Conservation (phyloP, 2,113 vertebrate genomes). For the Neodon shergylaensis region DNA sequence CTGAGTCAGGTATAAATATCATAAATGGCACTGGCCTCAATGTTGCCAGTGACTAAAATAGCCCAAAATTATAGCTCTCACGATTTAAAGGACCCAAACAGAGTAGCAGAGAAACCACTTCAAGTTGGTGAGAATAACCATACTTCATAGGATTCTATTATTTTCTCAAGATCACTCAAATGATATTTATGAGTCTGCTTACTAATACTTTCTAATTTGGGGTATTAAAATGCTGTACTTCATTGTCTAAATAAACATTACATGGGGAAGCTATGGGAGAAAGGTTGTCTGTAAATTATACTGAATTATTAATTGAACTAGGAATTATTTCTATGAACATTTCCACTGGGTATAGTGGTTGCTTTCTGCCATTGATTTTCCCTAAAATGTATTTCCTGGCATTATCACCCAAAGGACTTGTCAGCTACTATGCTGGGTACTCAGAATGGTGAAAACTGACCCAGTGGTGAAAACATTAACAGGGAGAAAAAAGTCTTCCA, state of each 20-base stretch:
- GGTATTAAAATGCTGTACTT: neutral
- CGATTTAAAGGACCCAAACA: slow-evolving; percentile 18
- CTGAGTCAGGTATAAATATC: slow-evolving; percentile 42
- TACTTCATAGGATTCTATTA: neutral
- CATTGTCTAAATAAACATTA: neutral
- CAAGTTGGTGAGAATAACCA: neutral
- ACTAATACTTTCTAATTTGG: neutral
- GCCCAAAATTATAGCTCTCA: slow-evolving; percentile 39
- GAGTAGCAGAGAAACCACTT: neutral
- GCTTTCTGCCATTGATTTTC: slow-evolving; percentile 22
- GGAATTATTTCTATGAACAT: neutral
- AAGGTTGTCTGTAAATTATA: neutral
- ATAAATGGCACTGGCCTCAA: neutral
- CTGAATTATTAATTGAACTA: slow-evolving; percentile 46
- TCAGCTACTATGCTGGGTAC: neutral
- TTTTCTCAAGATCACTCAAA: slow-evolving; percentile 7
- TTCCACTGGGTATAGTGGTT: neutral
- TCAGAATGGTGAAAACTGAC: slow-evolving; percentile 24
- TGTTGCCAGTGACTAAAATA: slow-evolving; percentile 56
- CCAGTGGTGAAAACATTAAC: slow-evolving; percentile 35
- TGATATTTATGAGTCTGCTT: neutral
- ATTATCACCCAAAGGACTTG: neutral
- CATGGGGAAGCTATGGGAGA: neutral
- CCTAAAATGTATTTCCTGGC: neutral
- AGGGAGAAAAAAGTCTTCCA: neutral